Base-by-base conservation (phyloP, 1,140 invertebrate genomes). In the Papilio polytes region DNA sequence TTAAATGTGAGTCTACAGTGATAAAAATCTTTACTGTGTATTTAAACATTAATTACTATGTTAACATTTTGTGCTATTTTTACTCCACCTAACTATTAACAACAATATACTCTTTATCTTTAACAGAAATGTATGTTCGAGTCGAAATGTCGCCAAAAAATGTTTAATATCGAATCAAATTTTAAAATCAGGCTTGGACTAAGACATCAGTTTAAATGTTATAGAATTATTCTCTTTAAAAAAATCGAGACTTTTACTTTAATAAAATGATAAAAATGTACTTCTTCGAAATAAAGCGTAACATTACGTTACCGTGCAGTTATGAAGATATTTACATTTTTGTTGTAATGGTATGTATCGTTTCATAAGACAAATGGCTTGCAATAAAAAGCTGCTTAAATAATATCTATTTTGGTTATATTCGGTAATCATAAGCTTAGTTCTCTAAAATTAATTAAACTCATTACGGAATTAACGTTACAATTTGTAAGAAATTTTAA, bases 11-110 rank as follows among this genome's bases (percentile, higher is more conserved):
- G 63, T 15, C 26, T 31, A 31, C 63, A 26, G 20, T 70, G 63
- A 36, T 70, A 70, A 31, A 70, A 59, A 70, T 2, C 12, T 70
- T 31, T 70, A 70, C 26, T 70, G 63, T 70, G 63, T 15, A 31
- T 12, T 70, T 6, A 36, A 70, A 12, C 13, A 6, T 70, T 70
- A 31, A 31, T 70, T 26, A 70, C 26, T 31, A 12, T 12, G 26
- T 70, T 6, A 12, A 70, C 31, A 31, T 36, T 70, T 70, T 36
- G 10, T 7, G 13, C 10, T 31, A 12, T 66, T 31, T 9, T 31
- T 70, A 31, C 13, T 20, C n/a, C 4, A 51, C 48, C 3, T 15
- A 18, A 51, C 48, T 15, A 18, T 51, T 18, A 18, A 51, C 18
- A 18, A 18, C 13, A 1, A 51, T 1, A 6, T 51, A 18, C 15